Evolutionary conservation across 2,113 vertebrate genomes (phyloP).

Genomic region (rabbit (Oryctolagus cuniculus)): mOryCun1.1 NC_091452.1:21875001-21875500

Average conservation of each 20-base stretch:
- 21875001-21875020: not conserved
- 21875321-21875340: constrained; percentile 3
- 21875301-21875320: constrained; percentile 21
- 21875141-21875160: not conserved
- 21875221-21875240: not conserved
- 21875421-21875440: constrained; percentile 38
- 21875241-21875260: not conserved
- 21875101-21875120: constrained; percentile 35
- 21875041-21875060: constrained; percentile 15
- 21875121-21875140: not conserved
- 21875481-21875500: not conserved
- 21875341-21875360: not conserved
- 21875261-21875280: constrained; percentile 36
- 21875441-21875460: not conserved
- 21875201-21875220: not conserved
- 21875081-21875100: not conserved
- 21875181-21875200: not conserved
- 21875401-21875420: not conserved
- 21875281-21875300: constrained; percentile 43
- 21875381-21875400: constrained; percentile 41
- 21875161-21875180: not conserved
- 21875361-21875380: not conserved
- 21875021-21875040: constrained; percentile 10
- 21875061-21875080: not conserved
- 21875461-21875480: not conserved